Evolutionary conservation across 92 coral and sea anemone species (phyloP).

Genomic region (Zoanthus gigantus): DNA sequence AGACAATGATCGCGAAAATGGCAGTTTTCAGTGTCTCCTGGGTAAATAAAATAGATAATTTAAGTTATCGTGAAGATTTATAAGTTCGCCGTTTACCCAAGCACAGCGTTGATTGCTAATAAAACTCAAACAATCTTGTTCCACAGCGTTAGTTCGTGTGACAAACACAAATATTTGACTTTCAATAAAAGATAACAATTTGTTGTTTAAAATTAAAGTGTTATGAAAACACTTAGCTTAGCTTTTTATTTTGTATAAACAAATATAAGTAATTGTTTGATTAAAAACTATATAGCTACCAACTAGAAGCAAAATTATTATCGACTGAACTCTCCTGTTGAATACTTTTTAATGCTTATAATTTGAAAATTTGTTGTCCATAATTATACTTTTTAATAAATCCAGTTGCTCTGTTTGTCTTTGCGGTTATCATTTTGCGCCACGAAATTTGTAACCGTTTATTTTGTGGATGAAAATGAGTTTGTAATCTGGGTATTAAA

Average conservation of each 20-base stretch:
- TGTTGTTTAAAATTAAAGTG: conserved; percentile 15
- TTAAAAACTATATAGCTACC: no score
- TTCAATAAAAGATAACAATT: conserved; percentile 32
- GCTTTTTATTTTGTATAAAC: conserved; percentile 19
- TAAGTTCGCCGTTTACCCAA: not conserved
- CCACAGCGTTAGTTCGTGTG: conserved; percentile 19
- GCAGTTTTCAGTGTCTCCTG: not conserved
- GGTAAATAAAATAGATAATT: not conserved
- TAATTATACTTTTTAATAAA: not conserved
- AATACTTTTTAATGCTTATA: no score
- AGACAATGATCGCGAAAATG: not conserved
- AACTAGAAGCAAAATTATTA: no score
- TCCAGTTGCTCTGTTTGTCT: not conserved
- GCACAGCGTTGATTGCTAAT: not conserved
- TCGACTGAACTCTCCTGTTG: no score
- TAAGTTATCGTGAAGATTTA: not conserved
- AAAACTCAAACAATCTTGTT: not conserved
- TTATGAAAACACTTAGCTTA: not conserved
- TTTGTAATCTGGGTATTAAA: conserved; percentile 13
- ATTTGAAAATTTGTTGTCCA: not conserved
- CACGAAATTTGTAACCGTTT: not conserved
- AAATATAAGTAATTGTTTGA: not conserved
- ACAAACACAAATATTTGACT: conserved; percentile 39
- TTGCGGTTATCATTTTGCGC: not conserved
- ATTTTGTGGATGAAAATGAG: conserved; percentile 26